Base-by-base conservation (phyloP, 35 echinoderm and acorn worm genomes). In the Ophioderma brevispina region DNA sequence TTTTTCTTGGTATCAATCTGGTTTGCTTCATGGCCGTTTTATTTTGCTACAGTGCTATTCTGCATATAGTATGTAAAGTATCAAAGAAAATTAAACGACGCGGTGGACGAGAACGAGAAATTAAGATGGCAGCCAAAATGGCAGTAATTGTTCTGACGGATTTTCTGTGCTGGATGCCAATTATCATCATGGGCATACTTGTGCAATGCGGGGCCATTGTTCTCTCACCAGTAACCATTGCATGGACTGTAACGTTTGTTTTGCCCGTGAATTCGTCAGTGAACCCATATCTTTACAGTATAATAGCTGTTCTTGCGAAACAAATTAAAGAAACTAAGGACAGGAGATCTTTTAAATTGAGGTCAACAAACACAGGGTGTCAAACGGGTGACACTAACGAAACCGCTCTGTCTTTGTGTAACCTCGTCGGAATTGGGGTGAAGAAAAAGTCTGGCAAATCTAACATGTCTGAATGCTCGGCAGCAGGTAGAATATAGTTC, bases 221-320 rank as follows among this genome's bases (percentile, higher is more conserved):
- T 6, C 86, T 97, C 14, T 87, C 91, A 0, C 55, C 82, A 2
- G 59, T 50, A 19, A 28, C 88, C 30, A 94, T 94, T 40, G 91
- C 95, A 0, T 97, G 95, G 95, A 94, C 82, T 46, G 95, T 93
- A 0, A 85, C 92, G 64, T 96, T 96, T 56, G 80, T 96, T 38
- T 52, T 96, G 56, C 94, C 94, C 13, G 80, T 97, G 33, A 97
- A 97, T 76, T 97, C 95, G 5, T 92, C 95, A 1, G 32, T 97
- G 0, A 97, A 97, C 64, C 95, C 95, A 0, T 76, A 87, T 0
- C 40, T 97, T 2, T 97, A 90, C 76, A 97, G 91, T 19, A 84
- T 87, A n/a, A 42, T 87, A 11, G 38, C 59, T 25, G 59, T 70
- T 18, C 23, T 70, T 2, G 59, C 59, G 2, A 70, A 70, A 25